Conservation (phyloP, 2,113 vertebrate genomes). For the Chrysemys picta region DNA sequence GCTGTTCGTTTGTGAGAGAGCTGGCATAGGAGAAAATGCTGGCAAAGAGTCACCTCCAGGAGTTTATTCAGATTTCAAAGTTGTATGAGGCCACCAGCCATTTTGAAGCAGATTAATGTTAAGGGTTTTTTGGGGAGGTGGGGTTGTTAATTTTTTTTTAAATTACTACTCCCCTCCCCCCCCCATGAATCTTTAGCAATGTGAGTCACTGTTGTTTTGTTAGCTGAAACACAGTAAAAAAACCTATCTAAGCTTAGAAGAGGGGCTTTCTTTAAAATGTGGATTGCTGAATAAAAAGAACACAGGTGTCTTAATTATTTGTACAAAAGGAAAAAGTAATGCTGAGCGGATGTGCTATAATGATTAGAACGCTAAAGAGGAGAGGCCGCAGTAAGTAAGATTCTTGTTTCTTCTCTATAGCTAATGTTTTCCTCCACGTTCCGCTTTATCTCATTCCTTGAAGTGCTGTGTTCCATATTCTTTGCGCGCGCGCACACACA, state of each 20-base stretch:
- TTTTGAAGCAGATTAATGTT: conserved; percentile 53
- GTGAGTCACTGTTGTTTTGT: neutral
- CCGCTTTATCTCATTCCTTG: neutral
- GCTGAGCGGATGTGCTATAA: conserved; percentile 49
- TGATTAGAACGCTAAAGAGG: conserved; percentile 41
- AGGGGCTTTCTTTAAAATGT: neutral
- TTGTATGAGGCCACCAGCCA: conserved; percentile 75
- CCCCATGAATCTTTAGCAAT: neutral
- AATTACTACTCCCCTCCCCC: neutral
- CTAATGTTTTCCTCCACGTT: neutral
- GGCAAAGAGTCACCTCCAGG: conserved; percentile 80
- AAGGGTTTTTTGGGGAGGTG: fast-evolving
- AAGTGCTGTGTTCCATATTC: neutral
- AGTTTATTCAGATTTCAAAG: conserved; percentile 75
- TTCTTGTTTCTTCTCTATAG: neutral
- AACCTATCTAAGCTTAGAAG: conserved; percentile 41
- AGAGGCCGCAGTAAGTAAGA: neutral
- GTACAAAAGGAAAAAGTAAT: conserved; percentile 72
- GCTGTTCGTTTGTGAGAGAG: conserved; percentile 87
- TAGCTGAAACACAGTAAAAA: neutral
- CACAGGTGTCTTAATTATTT: conserved; percentile 81
- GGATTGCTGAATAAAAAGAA: conserved; percentile 55
- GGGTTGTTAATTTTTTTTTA: neutral
- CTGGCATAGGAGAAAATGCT: conserved; percentile 77
- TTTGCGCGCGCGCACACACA: neutral